phyloP scores from a whole-genome alignment of 1,140 invertebrate species.

The Notospermus geniculatus region DNA sequence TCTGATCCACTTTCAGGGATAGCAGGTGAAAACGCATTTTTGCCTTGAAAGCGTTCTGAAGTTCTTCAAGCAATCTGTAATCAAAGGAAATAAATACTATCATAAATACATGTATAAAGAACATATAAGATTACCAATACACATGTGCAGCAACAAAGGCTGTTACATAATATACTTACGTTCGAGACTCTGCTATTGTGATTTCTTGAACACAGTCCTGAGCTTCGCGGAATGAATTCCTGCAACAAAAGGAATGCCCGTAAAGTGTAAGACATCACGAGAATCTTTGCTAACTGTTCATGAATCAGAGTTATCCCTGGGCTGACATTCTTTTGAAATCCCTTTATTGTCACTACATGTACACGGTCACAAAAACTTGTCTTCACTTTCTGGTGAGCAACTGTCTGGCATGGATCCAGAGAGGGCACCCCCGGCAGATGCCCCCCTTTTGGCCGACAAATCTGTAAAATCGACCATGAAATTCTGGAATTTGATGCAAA shows the following conservation, averaged over 20 bases:
- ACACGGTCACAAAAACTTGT: constrained; percentile 6
- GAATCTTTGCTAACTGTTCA: too few relatives aligned
- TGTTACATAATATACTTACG: constrained; percentile 27
- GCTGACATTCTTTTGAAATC: too few relatives aligned
- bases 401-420: too few relatives aligned
- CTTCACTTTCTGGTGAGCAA: background rate
- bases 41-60: constrained; percentile 43
- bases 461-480: too few relatives aligned
- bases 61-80: constrained; percentile 38
- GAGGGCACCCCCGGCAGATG: too few relatives aligned
- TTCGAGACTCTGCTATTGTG: constrained; percentile 32
- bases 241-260: too few relatives aligned
- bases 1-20: constrained; percentile 37
- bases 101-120: too few relatives aligned
- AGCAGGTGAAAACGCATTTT: constrained; percentile 51
- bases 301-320: too few relatives aligned
- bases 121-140: constrained; percentile 2
- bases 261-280: too few relatives aligned
- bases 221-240: constrained; percentile 45
- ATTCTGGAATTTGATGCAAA: too few relatives aligned
- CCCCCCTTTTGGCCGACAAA: too few relatives aligned
- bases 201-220: constrained; percentile 36
- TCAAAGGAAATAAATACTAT: background rate
- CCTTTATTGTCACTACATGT: background rate
- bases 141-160: constrained; percentile 8